Evolutionary conservation across 2,113 vertebrate genomes (phyloP), one percentile per base, ranked within the genome.

Genomic region (Bubalus kerabau): DNA sequence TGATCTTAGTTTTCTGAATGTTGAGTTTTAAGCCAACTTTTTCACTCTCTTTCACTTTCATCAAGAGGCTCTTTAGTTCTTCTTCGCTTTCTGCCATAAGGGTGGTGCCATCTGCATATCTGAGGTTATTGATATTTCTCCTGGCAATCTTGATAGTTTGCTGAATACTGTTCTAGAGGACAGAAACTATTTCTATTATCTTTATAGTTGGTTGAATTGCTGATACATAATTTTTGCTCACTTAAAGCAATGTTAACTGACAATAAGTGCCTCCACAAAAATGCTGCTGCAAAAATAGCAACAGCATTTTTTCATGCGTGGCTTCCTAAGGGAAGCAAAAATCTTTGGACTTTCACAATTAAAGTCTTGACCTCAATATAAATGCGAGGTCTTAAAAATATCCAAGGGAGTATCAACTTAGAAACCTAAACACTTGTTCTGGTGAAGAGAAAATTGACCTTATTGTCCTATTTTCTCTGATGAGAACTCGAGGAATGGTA

Each of bases 271-370:
- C 71, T 87, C 56, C 13, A 78, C n/a, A 62, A 95, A 97, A 92
- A 96, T 86, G 26, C 2, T 83, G 13, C 4, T 94, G 7, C 50
- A 81, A 56, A 87, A 94, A 89, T 83, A 30, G 52, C 92, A 82
- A 50, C 4, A 71, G 2, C 12, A 87, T 50, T 26, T 82, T 86
- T 78, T 60, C 90, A 78, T 48, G 21, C 1, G 2, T 32, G 32
- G 36, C n/a, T 89, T 95, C 43, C 81, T 74, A 88, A 85, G 46
- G 62, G 50, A 91, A 95, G 88, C 32, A 90, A 95, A 90, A 93
- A 54, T 90, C 59, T 89, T 16, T 95, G 32, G 24, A 86, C 48
- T 78, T 76, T 82, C 23, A 36, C 28, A 84, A 57, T 59, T 97
- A 87, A 60, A 89, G 40, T 93, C 15, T 56, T 94, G 74, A 92